phyloP scores from a whole-genome alignment of 1,140 invertebrate genomes.

The Diuraphis noxia region DNA sequence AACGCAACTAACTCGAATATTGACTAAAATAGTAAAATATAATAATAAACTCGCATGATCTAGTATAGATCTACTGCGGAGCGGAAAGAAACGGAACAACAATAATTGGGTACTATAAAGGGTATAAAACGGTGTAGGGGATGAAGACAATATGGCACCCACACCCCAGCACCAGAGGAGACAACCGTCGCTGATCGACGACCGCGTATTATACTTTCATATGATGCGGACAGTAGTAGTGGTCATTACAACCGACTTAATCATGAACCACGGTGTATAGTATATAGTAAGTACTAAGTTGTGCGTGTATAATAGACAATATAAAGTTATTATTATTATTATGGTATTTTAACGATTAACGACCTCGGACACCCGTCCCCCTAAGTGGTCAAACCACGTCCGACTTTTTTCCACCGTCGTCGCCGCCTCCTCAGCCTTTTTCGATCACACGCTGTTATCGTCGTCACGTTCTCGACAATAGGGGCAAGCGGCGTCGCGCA shows the following conservation, averaged over 20 bases:
- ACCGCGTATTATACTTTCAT: not conserved
- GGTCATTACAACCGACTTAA: not conserved
- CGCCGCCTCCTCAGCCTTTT: not conserved
- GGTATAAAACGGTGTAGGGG: not conserved
- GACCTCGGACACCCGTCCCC: not conserved
- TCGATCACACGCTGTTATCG: not conserved
- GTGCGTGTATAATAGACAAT: not conserved
- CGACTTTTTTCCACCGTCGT: no score
- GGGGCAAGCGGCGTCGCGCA: not conserved
- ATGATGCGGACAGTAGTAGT: not conserved
- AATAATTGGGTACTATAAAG: not conserved
- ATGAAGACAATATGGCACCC: not conserved
- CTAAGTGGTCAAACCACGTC: not conserved
- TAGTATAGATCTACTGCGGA: no score
- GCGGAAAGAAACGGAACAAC: no score
- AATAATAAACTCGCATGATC: no score
- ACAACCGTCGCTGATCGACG: not conserved
- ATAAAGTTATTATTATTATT: not conserved
- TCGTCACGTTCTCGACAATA: not conserved
- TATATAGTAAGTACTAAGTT: no score
- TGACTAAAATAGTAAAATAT: no score
- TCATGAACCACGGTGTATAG: not conserved
- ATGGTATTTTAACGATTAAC: not conserved
- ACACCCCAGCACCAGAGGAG: not conserved
- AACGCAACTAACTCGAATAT: no score